Conservation (phyloP, 1,140 invertebrate genomes). For the Plectrocnemia conspersa region DNA sequence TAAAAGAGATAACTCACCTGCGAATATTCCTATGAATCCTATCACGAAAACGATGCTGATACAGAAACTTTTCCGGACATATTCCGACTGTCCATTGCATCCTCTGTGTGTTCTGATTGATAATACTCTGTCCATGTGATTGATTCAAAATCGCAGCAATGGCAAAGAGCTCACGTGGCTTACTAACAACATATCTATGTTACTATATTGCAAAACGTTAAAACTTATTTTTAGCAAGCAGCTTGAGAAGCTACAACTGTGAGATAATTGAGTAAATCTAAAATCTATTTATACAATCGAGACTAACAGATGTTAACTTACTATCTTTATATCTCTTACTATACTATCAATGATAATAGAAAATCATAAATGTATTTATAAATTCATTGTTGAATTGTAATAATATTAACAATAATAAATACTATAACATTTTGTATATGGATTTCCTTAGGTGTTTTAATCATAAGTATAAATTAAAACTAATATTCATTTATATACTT, state of each 20-base stretch:
- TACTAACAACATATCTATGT: not conserved
- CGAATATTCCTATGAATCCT: constrained; percentile 43
- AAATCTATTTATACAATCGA: not conserved
- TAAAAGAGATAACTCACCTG: constrained; percentile 37
- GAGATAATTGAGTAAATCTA: not conserved
- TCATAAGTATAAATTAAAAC: no score
- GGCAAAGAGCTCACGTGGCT: not conserved
- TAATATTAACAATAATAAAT: no score
- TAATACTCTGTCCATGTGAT: constrained; percentile 28
- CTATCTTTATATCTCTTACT: no score
- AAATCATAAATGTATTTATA: no score
- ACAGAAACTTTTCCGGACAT: constrained; percentile 43
- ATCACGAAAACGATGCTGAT: constrained; percentile 42
- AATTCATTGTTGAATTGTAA: no score
- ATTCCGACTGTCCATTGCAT: constrained; percentile 38
- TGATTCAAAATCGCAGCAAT: not conserved
- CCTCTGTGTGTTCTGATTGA: constrained; percentile 23
- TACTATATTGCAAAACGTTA: not conserved
- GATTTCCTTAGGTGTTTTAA: no score
- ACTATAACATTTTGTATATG: no score
- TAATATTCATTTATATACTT: no score
- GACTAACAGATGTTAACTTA: no score
- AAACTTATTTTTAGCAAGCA: not conserved
- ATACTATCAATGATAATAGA: no score
- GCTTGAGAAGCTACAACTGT: not conserved